Base-by-base conservation (phyloP, 2,797 vertebrate species). In the Danio tinwini region DNA sequence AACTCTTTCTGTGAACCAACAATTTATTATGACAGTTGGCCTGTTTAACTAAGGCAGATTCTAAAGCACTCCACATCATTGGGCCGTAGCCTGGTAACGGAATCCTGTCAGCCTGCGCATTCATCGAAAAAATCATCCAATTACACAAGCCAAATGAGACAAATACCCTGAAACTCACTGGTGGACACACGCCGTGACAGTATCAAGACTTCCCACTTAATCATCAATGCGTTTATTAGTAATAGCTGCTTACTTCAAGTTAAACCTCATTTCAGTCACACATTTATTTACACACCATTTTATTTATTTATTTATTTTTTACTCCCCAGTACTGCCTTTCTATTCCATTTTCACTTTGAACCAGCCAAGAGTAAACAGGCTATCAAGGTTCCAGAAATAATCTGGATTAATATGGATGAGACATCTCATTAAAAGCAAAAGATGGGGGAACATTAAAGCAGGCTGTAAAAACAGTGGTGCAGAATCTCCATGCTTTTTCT, bases 351-450 rank as follows among this genome's bases (percentile, higher is more conserved):
- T 86, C 72, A 80, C 77, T 85, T 85, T 85, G 85, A 85, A 84
- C 82, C 52, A 82, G 58, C 67, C 52, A 29, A 79, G 68, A 84
- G 75, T 84, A 84, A 87, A 85, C 79, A 82, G 56, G 55, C 62
- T 82, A 75, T 83, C 74, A 80, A 83, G 74, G 82, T 81, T 77
- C 78, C 73, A 44, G 17, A 78, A 53, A 75, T 82, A 81, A 81
- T 81, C 78, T 76, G 74, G 62, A 82, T 80, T 82, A 87, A 85
- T 87, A 88, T 88, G 85, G 77, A 87, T 88, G 85, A 86, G 83
- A 39, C 47, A 67, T 72, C 82, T 84, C 85, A 85, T 88, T 85
- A 86, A 85, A 77, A 82, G 81, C 77, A 69, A 81, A 84, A 84
- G 65, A 85, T 55, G 76, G 76, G 21, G 50, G 70, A 76, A 74